Base-by-base conservation (phyloP, 2,888 invertebrate species). In the Phyto melanocephala region DNA sequence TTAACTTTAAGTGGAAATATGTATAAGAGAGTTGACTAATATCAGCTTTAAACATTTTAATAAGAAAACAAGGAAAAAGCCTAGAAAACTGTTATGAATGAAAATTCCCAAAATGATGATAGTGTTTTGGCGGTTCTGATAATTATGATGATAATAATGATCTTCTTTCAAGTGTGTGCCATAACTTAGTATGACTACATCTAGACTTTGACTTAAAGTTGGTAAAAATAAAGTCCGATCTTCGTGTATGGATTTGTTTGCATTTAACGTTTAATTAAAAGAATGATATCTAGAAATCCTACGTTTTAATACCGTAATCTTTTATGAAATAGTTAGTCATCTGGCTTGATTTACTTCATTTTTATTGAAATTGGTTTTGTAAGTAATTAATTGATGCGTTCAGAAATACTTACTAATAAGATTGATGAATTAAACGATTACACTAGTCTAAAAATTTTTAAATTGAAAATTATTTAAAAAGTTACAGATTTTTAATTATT, bases 21-120 rank as follows among this genome's bases (percentile, higher is more conserved):
- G 2, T 60, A 24, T 15, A 24, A 42, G 47, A 47, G 47, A 20
- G 17, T 15, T 50, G 37, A 52, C 42, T 20, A 33, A 24, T 33
- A 1, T 11, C 22, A 52, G 20, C 33, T 70, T 45, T n/a, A 52
- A 62, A 22, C 33, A 54, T 33, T 5, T 13, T 33, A 20, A 20
- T 7, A 7, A 22, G 24, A 56, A 17, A 4, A 2, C 13, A 20
- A 7, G 7, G 5, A 8, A 17, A 22, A 35, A 20, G 35, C 2
- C 0, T 45, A 2, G 10, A 45, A 80, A 67, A 54, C 54, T 50
- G 13, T 80, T 80, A 80, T 80, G 75, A 80, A 75, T 80, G 80
- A 80, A 80, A 65, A 58, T 75, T 47, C 33, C 56, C 65, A 4
- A 40, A 52, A 56, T 10, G 37, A 11, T 37, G 8, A 37, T 8